Base-by-base conservation (phyloP, 2,113 vertebrate species). In the Pteronura brasiliensis region DNA sequence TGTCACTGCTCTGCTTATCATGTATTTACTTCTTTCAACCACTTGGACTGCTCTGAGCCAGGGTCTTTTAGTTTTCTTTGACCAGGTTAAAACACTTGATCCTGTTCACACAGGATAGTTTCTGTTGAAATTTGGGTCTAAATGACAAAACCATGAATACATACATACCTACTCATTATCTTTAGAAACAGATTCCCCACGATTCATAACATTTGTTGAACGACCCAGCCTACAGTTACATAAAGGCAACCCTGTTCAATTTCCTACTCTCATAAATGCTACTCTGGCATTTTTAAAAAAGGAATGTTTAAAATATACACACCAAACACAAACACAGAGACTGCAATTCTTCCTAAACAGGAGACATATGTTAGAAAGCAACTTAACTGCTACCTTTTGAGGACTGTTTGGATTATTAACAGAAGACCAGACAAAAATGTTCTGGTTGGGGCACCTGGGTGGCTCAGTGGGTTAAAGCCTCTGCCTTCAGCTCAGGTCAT, bases 241-340 rank as follows among this genome's bases (percentile, higher is more conserved):
- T 96, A 97, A 97, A 98, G 89, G 96, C 93, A 97, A 97, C 80
- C 55, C 61, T 42, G 39, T 74, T 97, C 80, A 82, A 34, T 80
- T 91, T 87, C 90, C 83, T 95, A 82, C 83, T 94, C 67, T 93
- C 31, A 93, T 72, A 85, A 95, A 76, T 14, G 21, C 65, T 84
- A 84, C 69, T 85, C 84, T 96, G 72, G 57, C 67, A 83, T 95
- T 96, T 87, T 87, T 42, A 27, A 77, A 94, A 93, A 79, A 71
- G 44, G 71, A 90, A n/a, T 90, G 74, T 55, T 88, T 77, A 97
- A 95, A 90, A 90, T 55, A 74, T 31, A 92, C 57, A 97, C 8
- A 63, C 49, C 55, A 44, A 91, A 94, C 25, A 86, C 20, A 92
- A 88, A 93, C 61, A 79, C 31, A 84, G 59, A 96, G 69, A 86